Conservation (phyloP, 2,113 vertebrate genomes). For the Aegotheles bennettii region DNA sequence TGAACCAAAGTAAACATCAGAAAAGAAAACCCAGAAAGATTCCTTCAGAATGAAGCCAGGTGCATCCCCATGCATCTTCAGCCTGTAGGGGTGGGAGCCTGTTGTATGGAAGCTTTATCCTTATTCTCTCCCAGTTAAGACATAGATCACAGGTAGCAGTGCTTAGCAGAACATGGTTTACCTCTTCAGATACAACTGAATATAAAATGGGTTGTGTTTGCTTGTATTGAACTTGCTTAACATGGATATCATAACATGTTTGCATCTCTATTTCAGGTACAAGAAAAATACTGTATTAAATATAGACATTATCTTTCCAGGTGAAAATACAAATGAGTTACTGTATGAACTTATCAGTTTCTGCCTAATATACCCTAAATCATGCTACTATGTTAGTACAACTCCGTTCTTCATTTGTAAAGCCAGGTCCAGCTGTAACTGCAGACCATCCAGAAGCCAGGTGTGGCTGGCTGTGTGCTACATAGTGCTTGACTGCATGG, state of each 20-base stretch:
- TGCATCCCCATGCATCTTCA: not conserved
- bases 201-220: not conserved
- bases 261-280: not conserved
- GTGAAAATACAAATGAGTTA: not conserved
- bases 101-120: not conserved
- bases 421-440: not conserved
- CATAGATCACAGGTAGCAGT: not conserved
- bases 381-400: not conserved
- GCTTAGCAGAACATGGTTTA: not conserved
- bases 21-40: not conserved
- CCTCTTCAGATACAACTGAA: not conserved
- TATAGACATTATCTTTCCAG: not conserved
- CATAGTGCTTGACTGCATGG: rapidly evolving
- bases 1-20: not conserved
- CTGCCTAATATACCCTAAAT: not conserved
- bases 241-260: not conserved
- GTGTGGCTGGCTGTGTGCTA: not conserved
- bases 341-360: not conserved
- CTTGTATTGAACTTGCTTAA: not conserved
- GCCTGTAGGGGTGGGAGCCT: not conserved
- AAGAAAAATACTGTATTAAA: not conserved
- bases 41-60: rapidly evolving
- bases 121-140: not conserved
- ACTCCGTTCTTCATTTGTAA: not conserved
- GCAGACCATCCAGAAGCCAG: not conserved